Conservation (phyloP, 2,113 vertebrate genomes). For the Holacanthus passer region DNA sequence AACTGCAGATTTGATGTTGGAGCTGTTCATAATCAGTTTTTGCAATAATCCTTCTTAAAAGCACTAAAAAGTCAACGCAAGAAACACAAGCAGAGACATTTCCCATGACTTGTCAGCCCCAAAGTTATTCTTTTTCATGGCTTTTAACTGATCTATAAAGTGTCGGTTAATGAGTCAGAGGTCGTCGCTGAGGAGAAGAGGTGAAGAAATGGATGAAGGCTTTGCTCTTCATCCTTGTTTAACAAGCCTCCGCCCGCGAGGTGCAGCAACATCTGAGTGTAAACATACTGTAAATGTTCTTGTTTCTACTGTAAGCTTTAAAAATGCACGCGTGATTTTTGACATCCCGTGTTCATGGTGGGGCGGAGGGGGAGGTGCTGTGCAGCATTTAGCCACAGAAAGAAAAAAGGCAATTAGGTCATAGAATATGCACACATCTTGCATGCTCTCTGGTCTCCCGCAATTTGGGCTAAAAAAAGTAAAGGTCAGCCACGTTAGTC, state of each 20-base stretch:
- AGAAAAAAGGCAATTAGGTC: slow-evolving; percentile 74
- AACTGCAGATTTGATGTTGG: not conserved
- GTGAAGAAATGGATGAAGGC: not conserved
- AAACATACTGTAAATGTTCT: not conserved
- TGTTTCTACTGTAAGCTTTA: not conserved
- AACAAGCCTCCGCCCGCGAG: not conserved
- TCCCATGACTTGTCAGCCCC: no score
- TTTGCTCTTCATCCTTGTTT: slow-evolving; percentile 12
- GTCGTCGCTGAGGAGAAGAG: not conserved
- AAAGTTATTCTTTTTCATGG: not conserved
- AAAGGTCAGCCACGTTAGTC: slow-evolving; percentile 84
- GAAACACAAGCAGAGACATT: not conserved
- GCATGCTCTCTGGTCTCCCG: slow-evolving; percentile 76
- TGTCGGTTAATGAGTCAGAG: not conserved
- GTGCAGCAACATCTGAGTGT: not conserved
- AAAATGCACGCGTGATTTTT: not conserved
- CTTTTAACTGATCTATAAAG: not conserved
- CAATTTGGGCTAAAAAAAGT: slow-evolving; percentile 75
- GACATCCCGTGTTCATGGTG: slow-evolving; percentile 1
- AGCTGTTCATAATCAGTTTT: not conserved
- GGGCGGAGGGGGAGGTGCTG: slow-evolving; percentile 11
- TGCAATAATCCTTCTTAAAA: not conserved
- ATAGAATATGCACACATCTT: slow-evolving; percentile 79
- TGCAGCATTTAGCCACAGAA: slow-evolving; percentile 32
- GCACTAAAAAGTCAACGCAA: not conserved